Evolutionary conservation across 2,113 vertebrate genomes (phyloP), one percentile per base, ranked within the genome.

Genomic region (Lasiurus borealis): DNA sequence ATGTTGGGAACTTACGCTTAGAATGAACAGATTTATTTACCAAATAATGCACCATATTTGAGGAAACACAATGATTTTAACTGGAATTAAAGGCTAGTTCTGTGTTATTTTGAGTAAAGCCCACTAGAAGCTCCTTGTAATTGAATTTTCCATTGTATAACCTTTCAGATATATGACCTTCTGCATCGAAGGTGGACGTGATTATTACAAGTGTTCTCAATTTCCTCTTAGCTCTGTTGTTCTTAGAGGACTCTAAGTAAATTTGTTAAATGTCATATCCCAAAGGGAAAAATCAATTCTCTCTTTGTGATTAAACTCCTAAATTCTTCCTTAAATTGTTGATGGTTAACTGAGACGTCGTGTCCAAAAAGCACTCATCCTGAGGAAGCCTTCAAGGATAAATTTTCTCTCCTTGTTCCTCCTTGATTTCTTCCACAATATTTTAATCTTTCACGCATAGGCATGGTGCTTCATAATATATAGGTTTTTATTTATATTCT

Each of bases 221-320:
- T 97, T 81, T 96, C 85, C 46, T 91, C 80, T 96, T 76, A 90
- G 92, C 82, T 95, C 92, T 95, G 84, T 97, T 92, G 90, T 23
- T 92, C 90, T 97, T 97, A 77, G 76, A 96, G 88, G 3, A 86
- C 96, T 95, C 88, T 96, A 96, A 96, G 97, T 97, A 97, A 98
- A 78, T 87, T 92, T 96, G 95, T 96, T 94, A 96, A 97, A 97
- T 97, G 93, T 96, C 84, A 88, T 95, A 86, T 71, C 31, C 69
- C 96, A 88, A 95, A 96, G 94, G 94, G 68, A 88, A 68, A 96
- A 96, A 95, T 77, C 92, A 85, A 91, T 59, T 88, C 14, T 95
- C 23, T 36, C 59, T 86, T 97, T 97, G 34, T 54, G 80, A 91
- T 81, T 95, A 57, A 21, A 25, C 90, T 95, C 44, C 94, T 69